A percentile compares a stretch with the other conserved stretches of the same genome.
Conservation (phyloP, 2,888 invertebrate genomes). For the Callinectes sapidus region DNA sequence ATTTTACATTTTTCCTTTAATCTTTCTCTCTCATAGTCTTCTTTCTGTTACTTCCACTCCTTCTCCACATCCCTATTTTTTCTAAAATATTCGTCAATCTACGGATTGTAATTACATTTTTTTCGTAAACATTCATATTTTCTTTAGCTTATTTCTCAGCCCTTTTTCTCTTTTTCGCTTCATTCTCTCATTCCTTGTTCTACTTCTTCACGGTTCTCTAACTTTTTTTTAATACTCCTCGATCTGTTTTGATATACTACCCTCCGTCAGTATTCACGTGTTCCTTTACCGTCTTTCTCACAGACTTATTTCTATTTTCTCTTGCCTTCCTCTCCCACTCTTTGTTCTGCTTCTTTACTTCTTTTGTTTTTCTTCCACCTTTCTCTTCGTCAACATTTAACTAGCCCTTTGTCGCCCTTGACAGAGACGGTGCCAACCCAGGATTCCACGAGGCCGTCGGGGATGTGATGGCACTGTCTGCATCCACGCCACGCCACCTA, state of each 20-base stretch:
- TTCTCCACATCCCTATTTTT: background rate
- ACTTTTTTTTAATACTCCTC: background rate
- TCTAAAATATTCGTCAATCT: background rate
- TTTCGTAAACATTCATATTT: background rate
- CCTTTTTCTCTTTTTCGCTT: background rate
- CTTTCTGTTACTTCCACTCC: background rate
- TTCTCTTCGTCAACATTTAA: background rate
- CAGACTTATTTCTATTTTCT: background rate
- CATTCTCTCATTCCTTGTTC: background rate
- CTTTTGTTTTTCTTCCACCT: background rate
- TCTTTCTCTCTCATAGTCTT: too few species aligned
- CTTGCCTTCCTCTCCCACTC: background rate
- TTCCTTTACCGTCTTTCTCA: background rate
- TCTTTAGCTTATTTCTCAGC: too few species aligned
- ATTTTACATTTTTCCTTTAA: too few species aligned
- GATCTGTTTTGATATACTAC: background rate
- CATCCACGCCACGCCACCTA: conserved; percentile 89
- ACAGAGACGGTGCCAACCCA: conserved; percentile 72
- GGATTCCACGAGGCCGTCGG: conserved; percentile 81
- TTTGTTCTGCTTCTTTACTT: background rate
- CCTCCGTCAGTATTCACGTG: background rate
- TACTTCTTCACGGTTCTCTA: background rate
- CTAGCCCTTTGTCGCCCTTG: background rate
- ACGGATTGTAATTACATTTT: background rate
- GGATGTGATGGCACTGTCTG: conserved; percentile 81